These are phyloP conservation scores for Parasteatoda lunata DNA, from an alignment of 2,888 invertebrate genomes.

Conservation along the genomic window DNA sequence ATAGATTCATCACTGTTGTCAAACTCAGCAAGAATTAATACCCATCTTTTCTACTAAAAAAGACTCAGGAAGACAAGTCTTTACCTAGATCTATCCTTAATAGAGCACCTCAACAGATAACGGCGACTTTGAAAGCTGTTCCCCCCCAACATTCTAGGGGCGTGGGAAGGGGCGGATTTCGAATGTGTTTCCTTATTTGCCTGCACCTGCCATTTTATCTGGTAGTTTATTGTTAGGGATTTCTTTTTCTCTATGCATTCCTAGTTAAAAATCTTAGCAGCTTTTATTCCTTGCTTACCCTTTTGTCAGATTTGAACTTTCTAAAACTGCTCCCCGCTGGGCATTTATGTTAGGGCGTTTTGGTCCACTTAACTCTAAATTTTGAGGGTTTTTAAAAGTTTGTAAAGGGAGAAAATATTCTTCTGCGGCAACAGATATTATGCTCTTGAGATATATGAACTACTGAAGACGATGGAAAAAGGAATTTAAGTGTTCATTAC, in stretches of 20 bases:
- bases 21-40: too few species aligned
- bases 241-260: neutral
- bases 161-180: slow-evolving; percentile 29
- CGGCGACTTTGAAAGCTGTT: neutral
- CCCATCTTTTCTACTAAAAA: too few species aligned
- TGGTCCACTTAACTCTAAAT: neutral
- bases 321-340: neutral
- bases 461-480: too few species aligned
- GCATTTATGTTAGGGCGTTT: neutral
- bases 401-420: neutral
- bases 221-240: neutral
- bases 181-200: slow-evolving; percentile 48
- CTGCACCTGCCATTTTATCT: slow-evolving; percentile 50
- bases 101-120: slow-evolving; percentile 40
- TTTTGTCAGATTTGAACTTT: neutral
- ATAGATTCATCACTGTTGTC: too few species aligned
- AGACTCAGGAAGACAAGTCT: too few species aligned
- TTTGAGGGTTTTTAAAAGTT: neutral
- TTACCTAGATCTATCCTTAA: slow-evolving; percentile 31
- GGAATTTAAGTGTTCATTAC: too few species aligned
- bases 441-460: too few species aligned
- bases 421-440: too few species aligned
- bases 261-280: neutral
- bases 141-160: slow-evolving; percentile 19
- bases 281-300: neutral